These are phyloP conservation scores for Eulemur macaco DNA, from an alignment of 2,113 vertebrate genomes.

Conservation along the genomic window DNA sequence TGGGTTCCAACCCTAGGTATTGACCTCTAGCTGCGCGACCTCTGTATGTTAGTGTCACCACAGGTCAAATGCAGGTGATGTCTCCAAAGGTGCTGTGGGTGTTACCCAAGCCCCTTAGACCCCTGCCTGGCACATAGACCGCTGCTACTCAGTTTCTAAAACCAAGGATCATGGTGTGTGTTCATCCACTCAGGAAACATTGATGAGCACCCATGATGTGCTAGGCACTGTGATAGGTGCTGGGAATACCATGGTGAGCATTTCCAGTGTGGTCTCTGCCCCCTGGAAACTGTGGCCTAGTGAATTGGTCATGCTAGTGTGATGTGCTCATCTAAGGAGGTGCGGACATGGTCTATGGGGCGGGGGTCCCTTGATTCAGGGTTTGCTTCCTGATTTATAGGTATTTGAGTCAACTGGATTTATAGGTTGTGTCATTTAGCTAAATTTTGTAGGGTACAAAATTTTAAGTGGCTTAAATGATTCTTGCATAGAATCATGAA, in stretches of 20 bases:
- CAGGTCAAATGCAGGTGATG: neutral
- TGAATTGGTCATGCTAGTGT: neutral
- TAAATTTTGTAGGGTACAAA: neutral
- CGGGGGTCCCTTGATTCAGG: neutral
- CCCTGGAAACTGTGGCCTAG: neutral
- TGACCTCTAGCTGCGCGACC: rapidly evolving
- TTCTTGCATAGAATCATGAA: neutral
- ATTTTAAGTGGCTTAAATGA: neutral
- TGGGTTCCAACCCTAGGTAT: neutral
- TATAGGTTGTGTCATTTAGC: neutral
- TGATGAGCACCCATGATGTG: neutral
- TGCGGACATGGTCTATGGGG: neutral
- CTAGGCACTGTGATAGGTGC: neutral
- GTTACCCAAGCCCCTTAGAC: rapidly evolving
- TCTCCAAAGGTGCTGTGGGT: rapidly evolving
- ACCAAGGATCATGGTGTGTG: neutral
- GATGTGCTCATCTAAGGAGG: no score
- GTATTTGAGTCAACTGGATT: neutral
- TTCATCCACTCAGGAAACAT: no score
- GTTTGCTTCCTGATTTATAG: neutral
- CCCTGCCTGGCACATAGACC: neutral
- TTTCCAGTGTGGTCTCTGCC: rapidly evolving
- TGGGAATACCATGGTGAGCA: no score
- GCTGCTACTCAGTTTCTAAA: neutral
- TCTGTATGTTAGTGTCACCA: neutral